Percentiles rank a stretch among this genome's conserved stretches.
These are phyloP conservation scores for Andinoacara biseriatus DNA, from an alignment of 2,113 vertebrate species.

Conservation along the genomic window DNA sequence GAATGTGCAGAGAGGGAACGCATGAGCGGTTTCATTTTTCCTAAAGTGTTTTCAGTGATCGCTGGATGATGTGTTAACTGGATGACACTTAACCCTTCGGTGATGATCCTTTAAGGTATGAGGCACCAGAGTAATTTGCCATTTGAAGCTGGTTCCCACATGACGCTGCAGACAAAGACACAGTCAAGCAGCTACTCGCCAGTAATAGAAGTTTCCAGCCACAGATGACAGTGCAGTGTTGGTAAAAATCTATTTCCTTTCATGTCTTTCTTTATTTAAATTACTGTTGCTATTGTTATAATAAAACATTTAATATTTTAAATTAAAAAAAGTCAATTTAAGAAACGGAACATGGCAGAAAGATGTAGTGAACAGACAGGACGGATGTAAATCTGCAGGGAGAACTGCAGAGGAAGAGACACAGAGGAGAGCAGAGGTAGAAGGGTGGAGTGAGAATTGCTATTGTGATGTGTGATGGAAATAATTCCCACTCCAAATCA, in stretches of 20 bases:
- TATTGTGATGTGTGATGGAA: conserved; percentile 55
- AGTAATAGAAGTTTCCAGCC: neutral
- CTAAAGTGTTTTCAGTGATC: neutral
- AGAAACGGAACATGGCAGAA: neutral
- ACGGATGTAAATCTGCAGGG: neutral
- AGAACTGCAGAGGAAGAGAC: neutral
- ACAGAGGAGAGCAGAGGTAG: neutral
- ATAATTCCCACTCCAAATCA: conserved; percentile 63
- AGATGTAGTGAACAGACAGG: neutral
- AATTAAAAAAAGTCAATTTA: neutral
- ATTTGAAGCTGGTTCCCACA: neutral
- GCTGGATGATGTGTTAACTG: neutral
- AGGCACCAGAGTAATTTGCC: neutral
- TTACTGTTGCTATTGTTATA: neutral
- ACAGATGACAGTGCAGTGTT: neutral
- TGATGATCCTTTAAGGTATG: neutral
- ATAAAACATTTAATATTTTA: neutral
- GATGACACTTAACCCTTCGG: neutral
- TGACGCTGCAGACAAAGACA: neutral
- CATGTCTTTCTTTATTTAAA: neutral
- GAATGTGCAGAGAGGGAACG: neutral
- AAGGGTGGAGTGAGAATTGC: conserved; percentile 38
- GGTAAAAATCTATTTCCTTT: neutral
- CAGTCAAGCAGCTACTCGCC: neutral
- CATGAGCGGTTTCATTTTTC: accelerated